Percentiles rank a stretch among this genome's conserved stretches.
These are phyloP conservation scores for Meriones psammophilus DNA, from an alignment of 2,797 vertebrate genomes.

Conservation along the genomic window DNA sequence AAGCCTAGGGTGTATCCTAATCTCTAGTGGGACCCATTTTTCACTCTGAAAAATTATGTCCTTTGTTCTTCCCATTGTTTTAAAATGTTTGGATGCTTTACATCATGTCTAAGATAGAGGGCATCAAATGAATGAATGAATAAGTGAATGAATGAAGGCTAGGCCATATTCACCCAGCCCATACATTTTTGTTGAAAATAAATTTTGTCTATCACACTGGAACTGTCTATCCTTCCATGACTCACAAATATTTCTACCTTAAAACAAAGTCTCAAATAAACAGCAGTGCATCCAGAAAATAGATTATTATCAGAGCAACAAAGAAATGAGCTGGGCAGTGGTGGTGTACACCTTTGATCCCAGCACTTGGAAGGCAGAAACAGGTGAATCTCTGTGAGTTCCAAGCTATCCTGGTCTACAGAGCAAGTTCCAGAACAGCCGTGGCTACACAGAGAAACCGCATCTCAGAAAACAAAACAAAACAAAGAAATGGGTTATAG, in stretches of 20 bases:
- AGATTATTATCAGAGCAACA: neutral
- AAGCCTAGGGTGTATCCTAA: neutral
- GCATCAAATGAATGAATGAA: neutral
- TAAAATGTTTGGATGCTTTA: neutral
- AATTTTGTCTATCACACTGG: neutral
- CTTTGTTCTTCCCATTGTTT: neutral
- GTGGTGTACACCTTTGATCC: too few relatives aligned
- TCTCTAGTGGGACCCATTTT: neutral
- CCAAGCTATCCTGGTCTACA: too few relatives aligned
- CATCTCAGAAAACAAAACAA: too few relatives aligned
- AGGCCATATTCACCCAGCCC: too few relatives aligned
- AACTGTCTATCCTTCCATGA: neutral
- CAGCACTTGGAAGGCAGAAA: too few relatives aligned
- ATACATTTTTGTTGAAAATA: neutral
- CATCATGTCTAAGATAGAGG: neutral
- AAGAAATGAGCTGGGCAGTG: neutral
- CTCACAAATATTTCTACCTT: neutral
- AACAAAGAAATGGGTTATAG: neutral
- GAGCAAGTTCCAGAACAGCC: too few relatives aligned
- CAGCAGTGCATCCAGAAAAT: neutral
- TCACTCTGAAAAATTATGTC: neutral
- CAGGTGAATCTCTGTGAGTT: too few relatives aligned
- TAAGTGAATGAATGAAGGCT: rapidly evolving
- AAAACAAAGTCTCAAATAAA: neutral
- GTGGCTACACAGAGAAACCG: too few relatives aligned